Base-by-base conservation (phyloP, 2,113 vertebrate species). In the Oxyruncus cristatus region DNA sequence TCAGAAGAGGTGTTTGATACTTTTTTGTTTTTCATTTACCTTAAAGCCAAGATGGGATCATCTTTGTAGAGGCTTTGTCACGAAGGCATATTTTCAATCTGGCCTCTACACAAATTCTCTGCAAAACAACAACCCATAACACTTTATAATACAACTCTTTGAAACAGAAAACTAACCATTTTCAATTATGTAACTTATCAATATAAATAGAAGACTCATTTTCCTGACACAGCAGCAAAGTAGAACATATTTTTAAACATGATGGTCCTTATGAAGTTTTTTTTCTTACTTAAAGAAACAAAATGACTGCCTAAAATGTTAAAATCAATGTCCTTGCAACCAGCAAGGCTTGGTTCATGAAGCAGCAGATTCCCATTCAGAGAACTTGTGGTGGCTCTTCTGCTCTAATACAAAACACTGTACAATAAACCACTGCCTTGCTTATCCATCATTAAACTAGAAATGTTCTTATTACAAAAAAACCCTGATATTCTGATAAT, bases 101-200 rank as follows among this genome's bases (percentile, higher is more conserved):
- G 77, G 44, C 50, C 63, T 78, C 88, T 55, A 39, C 5, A 33
- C 59, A 71, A 91, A 81, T 94, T 65, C 46, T 85, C 82, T 95
- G 92, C 75, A 92, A 83, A 89, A 96, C 24, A 96, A 18, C 42
- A 96, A 89, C 73, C 94, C 16, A 56, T 85, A 78, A 78, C 58
- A 77, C 85, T 88, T 95, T 73, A 77, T 56, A 73, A 93, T 39
- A 70, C 46, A 13, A 89, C 70, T 84, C 46, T 62, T 2, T 23
- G 30, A 76, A 83, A 91, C 5, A 91, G 49, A 95, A 96, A 93
- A 77, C 33, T 50, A 93, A 79, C 23, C 4, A 32, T 49, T 81
- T 74, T 41, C 65, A 71, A 35, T 37, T 37, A 65, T 28, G 56
- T 18, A 84, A 89, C 59, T 56, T 84, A 61, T 61, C 96, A 94